These are phyloP conservation scores for Phthorimaea operculella DNA, from an alignment of 1,140 invertebrate genomes.

Conservation along the genomic window DNA sequence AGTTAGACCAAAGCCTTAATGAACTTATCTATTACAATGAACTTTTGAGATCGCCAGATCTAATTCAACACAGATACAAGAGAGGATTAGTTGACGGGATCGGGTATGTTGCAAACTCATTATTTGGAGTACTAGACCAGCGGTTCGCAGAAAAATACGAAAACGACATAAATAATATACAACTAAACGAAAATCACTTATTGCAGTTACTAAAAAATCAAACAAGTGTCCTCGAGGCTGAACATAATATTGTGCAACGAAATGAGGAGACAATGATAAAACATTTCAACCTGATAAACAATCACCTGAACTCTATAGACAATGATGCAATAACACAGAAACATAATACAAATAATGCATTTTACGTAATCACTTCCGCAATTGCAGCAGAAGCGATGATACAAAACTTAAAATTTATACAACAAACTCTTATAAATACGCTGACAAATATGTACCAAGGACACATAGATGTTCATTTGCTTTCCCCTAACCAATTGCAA, in stretches of 20 bases:
- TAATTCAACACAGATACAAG: slow-evolving; percentile 10
- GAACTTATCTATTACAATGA: slow-evolving; percentile 18
- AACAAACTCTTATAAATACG: not conserved
- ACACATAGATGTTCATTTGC: not conserved
- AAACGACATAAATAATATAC: not conserved
- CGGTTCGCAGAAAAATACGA: not conserved
- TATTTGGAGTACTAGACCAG: slow-evolving; percentile 6
- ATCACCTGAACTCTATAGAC: not conserved
- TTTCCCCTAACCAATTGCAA: not conserved
- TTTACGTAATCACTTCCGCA: not conserved
- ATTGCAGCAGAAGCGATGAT: not conserved
- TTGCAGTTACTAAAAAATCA: not conserved
- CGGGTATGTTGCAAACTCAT: slow-evolving; percentile 3
- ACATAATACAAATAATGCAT: not conserved
- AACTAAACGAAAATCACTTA: not conserved
- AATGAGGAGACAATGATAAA: not conserved
- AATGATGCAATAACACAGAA: not conserved
- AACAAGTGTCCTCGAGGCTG: not conserved
- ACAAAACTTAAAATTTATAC: not conserved
- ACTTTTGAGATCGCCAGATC: slow-evolving; percentile 6
- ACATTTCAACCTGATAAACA: not conserved
- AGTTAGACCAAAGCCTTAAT: slow-evolving; percentile 15
- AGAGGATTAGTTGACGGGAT: slow-evolving; percentile 20
- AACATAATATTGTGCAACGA: not conserved
- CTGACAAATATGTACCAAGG: not conserved